Base-by-base conservation (phyloP, 2,797 vertebrate genomes). In the Podarcis siculus region DNA sequence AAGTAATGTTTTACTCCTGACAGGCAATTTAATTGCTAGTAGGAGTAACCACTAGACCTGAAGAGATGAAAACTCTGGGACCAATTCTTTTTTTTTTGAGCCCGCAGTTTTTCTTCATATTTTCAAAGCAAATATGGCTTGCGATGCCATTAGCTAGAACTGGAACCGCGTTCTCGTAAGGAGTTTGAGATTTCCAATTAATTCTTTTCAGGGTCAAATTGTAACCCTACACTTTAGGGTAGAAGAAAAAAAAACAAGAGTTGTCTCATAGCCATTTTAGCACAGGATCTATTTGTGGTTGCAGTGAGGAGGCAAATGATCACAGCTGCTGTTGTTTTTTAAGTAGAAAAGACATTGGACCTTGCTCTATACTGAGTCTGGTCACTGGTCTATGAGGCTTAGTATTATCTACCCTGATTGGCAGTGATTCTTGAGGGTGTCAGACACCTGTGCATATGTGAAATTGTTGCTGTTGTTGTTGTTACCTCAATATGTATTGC, bases 1-100 rank as follows among this genome's bases (percentile, higher is more conserved):
- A 89, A 92, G 76, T 85, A 91, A 91, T 91, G 71, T 77, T 94
- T 93, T 86, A 90, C 89, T 94, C 92, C 89, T 94, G 91, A 92
- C 89, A 90, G 75, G 37, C 71, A 90, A 80, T 73, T 85, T 94
- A 94, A 92, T 91, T 92, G 75, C 77, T 92, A 93, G 87, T 42
- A 92, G 61, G 42, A 92, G 84, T 93, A 93, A 90, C 79, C 83
- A 90, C 85, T 90, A 89, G 85, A 94, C 85, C 2, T 88, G 89
- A 89, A 92, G 89, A 87, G 79, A 76, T 76, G 85, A 88, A 89
- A 92, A 55, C 8, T 82, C 88, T 81, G 87, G 83, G 19, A 21
- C 92, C 73, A 79, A 30, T 85, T 73, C 49, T 78, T 69, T 45
- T 10, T 10, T 45, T 61, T 58, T 89, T 81, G 82, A 90, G 49